phyloP scores from a whole-genome alignment of 2,113 vertebrate species.

The Nothoprocta pentlandii region DNA sequence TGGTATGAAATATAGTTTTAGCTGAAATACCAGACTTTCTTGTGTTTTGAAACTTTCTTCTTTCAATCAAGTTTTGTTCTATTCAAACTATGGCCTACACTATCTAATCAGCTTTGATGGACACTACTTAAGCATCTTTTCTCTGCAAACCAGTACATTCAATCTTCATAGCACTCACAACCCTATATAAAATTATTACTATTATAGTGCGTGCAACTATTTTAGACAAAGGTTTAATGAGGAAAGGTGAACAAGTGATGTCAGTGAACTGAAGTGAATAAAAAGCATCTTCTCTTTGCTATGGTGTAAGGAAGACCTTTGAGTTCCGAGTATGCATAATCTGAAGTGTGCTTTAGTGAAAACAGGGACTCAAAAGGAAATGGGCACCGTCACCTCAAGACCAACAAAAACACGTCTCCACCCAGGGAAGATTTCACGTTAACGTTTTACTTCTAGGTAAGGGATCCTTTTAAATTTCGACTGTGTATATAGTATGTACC shows the following conservation, averaged over 20 bases:
- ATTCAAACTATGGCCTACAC: not conserved
- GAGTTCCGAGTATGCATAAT: not conserved
- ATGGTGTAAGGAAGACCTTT: not conserved
- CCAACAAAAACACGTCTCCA: not conserved
- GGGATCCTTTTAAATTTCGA: not conserved
- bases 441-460: not conserved
- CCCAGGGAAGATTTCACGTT: not conserved
- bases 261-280: not conserved
- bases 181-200: not conserved
- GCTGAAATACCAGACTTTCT: not conserved
- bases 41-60: not conserved
- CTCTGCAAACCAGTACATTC: not conserved
- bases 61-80: not conserved
- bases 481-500: not conserved
- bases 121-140: not conserved
- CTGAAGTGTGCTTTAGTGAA: not conserved
- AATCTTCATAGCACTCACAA: not conserved
- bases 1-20: not conserved
- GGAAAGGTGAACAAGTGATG: not conserved
- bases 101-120: not conserved
- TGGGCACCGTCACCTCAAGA: not conserved
- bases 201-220: not conserved
- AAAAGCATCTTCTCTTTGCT: not conserved
- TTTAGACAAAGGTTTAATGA: not conserved
- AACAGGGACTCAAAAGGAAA: not conserved